phyloP scores from a whole-genome alignment of 2,113 vertebrate species.

The Lucifuga dentata region DNA sequence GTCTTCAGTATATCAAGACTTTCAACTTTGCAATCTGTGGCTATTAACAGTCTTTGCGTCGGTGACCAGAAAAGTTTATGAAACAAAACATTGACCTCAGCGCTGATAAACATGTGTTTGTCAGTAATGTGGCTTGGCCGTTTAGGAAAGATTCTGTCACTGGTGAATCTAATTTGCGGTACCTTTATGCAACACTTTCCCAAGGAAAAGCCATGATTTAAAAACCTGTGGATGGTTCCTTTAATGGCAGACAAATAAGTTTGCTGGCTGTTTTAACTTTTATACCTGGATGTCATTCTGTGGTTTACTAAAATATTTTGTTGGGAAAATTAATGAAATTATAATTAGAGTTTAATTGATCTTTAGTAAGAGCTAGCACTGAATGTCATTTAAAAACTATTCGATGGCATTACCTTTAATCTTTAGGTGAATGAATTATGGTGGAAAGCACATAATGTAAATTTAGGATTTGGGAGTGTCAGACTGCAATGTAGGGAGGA shows the following conservation, averaged over 20 bases:
- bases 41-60: too few species aligned
- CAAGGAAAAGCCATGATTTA: not conserved
- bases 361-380: not conserved
- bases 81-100: constrained; percentile 3
- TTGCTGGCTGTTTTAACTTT: constrained; percentile 9
- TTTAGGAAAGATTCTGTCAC: constrained; percentile 21
- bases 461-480: constrained; percentile 44
- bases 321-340: not conserved
- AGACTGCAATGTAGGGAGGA: constrained; percentile 66
- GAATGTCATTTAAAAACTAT: not conserved
- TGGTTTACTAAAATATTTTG: not conserved
- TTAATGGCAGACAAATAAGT: constrained; percentile 5
- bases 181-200: constrained; percentile 3
- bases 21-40: too few species aligned
- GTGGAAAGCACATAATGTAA: not conserved
- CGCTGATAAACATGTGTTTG: constrained; percentile 24
- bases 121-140: not conserved
- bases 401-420: constrained; percentile 3
- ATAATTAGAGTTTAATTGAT: not conserved
- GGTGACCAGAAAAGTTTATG: too few species aligned
- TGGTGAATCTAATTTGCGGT: constrained; percentile 9
- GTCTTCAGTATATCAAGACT: too few species aligned
- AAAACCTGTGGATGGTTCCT: constrained; percentile 2
- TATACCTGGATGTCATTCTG: constrained; percentile 1
- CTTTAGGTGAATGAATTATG: constrained; percentile 20